Evolutionary conservation across 2,113 vertebrate species (phyloP), one percentile per base, ranked within the genome.

Genomic region (Pungitius pungitius): DNA sequence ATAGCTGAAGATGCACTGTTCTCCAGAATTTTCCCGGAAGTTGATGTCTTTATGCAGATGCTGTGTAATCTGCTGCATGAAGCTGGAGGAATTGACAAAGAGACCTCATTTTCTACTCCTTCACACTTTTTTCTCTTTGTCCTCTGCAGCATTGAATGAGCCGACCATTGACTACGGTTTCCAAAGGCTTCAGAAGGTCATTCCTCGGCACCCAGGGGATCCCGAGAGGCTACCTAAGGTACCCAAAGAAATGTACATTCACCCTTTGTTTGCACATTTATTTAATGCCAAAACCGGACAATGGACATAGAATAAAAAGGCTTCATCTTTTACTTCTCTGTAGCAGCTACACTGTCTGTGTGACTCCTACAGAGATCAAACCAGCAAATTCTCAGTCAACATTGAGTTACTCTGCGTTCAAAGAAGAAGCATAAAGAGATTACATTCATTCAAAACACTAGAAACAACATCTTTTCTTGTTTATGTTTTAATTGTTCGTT

Each of bases 121-220:
- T 65, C 39, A 8, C 69, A 63, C 10, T 60, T 43, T 26, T 73
- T 54, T 69, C 40, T 59, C 61, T 69, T 33, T 75, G 26, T 73
- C 37, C 68, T 40, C 77, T 88, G 73, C 92, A 99, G 97, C 97
- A 52, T 87, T 99, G 92, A 99, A 99, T 72, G 97, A 99, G 86
- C 97, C 97, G 43, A 99, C 97, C 89, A 99, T 99, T 64, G 97
- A 99, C 87, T 99, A 99, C 0, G 97, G 97, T 54, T 99, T 99
- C 93, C 97, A 99, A 90, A 95, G 97, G 77, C 94, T 99, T 87
- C 97, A 99, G 74, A 99, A 99, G 80, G 97, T 99, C 75, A 97
- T 99, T 80, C 97, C 97, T 9, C 94, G 97, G 68, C 97, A 99
- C 78, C 97, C 97, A 0, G 97, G 97, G 30, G 97, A 99, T 75